A percentile compares a stretch with the other conserved stretches of the same genome.
phyloP scores from a whole-genome alignment of 2,113 vertebrate species.

The Rousettus leschenaultii region DNA sequence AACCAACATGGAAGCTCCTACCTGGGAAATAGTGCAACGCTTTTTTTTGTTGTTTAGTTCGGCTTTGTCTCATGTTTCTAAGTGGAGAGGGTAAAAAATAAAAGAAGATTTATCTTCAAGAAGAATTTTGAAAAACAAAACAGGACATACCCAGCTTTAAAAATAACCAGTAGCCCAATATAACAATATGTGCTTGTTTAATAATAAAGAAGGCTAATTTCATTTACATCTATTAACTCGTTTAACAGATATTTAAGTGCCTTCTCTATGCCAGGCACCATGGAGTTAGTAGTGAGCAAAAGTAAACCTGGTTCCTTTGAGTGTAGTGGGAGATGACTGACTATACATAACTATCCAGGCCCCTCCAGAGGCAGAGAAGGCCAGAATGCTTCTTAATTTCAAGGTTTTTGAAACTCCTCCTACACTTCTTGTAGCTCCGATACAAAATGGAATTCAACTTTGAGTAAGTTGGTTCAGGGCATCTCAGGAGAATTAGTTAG shows the following conservation, averaged over 20 bases:
- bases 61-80: constrained; percentile 14
- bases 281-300: not conserved
- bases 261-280: not conserved
- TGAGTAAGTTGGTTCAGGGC: not conserved
- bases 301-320: not conserved
- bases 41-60: not conserved
- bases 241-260: constrained; percentile 2
- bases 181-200: not conserved
- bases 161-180: constrained; percentile 22
- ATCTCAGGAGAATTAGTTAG: not conserved
- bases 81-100: not conserved
- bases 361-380: not conserved
- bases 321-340: not conserved
- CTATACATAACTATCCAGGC: not conserved
- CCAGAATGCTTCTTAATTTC: not conserved
- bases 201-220: constrained; percentile 25
- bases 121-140: constrained; percentile 30
- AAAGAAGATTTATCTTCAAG: not conserved
- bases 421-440: not conserved
- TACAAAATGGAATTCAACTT: not conserved
- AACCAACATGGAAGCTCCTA: not conserved
- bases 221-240: not conserved
- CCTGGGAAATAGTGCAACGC: not conserved
- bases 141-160: not conserved
- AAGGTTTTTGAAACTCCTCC: not conserved